phyloP scores from a whole-genome alignment of 2,888 invertebrate genomes.

The Silvanus unidentatus region DNA sequence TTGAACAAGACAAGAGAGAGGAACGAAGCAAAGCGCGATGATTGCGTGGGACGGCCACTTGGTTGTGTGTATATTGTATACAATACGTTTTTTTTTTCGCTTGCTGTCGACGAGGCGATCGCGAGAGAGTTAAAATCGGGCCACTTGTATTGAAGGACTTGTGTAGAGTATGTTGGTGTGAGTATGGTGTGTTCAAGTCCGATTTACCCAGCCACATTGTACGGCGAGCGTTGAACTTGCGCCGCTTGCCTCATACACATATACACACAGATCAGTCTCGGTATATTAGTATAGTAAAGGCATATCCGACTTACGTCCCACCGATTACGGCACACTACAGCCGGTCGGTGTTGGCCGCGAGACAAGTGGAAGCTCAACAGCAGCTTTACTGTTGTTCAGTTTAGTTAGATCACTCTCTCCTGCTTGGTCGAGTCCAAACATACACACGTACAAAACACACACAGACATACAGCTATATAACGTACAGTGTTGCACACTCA shows the following conservation, averaged over 20 bases:
- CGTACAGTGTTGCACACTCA: too few relatives aligned
- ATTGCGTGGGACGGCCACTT: slow-evolving; percentile 20
- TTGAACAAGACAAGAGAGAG: slow-evolving; percentile 17
- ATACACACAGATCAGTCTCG: slow-evolving; percentile 12
- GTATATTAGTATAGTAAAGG: slow-evolving; percentile 7
- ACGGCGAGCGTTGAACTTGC: slow-evolving; percentile 39
- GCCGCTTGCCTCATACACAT: slow-evolving; percentile 15
- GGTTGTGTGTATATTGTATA: slow-evolving; percentile 6
- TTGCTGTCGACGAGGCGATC: slow-evolving; percentile 7
- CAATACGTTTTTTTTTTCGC: slow-evolving; percentile 1
- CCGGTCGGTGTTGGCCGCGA: slow-evolving; percentile 23
- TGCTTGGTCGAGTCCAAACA: not conserved
- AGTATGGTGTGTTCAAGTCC: slow-evolving; percentile 28
- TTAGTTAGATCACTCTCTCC: slow-evolving; percentile 10
- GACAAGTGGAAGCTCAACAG: slow-evolving; percentile 22
- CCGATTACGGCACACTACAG: slow-evolving; percentile 27
- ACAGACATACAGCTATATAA: too few relatives aligned
- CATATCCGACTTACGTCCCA: slow-evolving; percentile 17
- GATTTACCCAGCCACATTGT: slow-evolving; percentile 40
- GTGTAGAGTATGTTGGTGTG: slow-evolving; percentile 14
- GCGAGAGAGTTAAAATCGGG: slow-evolving; percentile 29
- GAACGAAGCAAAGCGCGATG: slow-evolving; percentile 21
- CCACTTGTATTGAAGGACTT: slow-evolving; percentile 22
- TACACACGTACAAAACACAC: too few relatives aligned
- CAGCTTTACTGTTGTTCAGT: not conserved